Conservation (phyloP, 2,113 vertebrate genomes). For the Rafetus swinhoei region DNA sequence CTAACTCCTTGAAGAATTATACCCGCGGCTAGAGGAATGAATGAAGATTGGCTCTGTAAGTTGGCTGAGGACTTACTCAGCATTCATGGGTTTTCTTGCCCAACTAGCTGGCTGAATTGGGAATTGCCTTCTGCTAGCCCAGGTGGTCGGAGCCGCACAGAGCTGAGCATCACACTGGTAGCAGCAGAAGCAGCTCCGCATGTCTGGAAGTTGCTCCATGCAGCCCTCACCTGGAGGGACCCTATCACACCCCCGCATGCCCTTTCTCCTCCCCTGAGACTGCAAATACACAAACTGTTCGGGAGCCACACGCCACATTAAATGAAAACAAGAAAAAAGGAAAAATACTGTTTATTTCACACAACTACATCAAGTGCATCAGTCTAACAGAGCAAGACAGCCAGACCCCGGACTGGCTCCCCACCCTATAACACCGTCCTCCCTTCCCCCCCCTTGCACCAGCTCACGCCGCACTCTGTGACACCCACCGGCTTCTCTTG, state of each 20-base stretch:
- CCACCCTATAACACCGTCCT: too few species aligned
- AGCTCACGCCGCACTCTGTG: neutral
- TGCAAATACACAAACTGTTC: neutral
- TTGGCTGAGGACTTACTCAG: too few species aligned
- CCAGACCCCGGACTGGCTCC: neutral
- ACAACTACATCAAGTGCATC: conserved; percentile 72
- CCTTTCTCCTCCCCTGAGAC: neutral
- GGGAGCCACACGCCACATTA: neutral
- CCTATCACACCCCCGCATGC: neutral
- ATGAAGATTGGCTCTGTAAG: neutral
- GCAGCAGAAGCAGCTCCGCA: neutral
- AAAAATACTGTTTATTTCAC: conserved; percentile 82
- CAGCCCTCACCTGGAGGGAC: neutral
- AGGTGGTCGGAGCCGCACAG: fast-evolving
- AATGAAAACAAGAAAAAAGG: conserved; percentile 52
- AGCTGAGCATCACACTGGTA: neutral
- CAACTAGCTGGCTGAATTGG: neutral
- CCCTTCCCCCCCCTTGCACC: neutral
- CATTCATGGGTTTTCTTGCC: neutral
- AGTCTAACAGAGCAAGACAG: neutral
- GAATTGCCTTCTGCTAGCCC: neutral
- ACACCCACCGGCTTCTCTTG: neutral
- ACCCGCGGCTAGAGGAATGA: neutral
- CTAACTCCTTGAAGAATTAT: neutral
- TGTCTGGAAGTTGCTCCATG: neutral